Evolutionary conservation across 2,888 invertebrate species (phyloP), one percentile per base, ranked within the genome.

Genomic region (Prenolepis imparis): DNA sequence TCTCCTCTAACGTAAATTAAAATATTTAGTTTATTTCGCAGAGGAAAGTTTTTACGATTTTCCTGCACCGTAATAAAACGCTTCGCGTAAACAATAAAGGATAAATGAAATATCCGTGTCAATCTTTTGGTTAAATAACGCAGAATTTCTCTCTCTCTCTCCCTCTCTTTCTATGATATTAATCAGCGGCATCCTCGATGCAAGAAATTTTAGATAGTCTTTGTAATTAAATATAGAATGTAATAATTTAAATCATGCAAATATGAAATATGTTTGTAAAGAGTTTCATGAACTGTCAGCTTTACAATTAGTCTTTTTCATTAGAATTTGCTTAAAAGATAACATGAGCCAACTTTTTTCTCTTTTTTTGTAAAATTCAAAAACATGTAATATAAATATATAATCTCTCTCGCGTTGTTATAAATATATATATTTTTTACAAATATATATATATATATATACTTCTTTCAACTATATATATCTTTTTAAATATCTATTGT

Each of bases 11-110:
- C 70, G 70, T 70, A 41, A 59, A 78, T 78, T 78, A 57, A 75
- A 70, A 59, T 78, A 70, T 70, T 70, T 70, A 59, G 32, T 70
- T 70, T 70, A 70, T 41, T 70, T 59, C 21, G 44, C 57, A 28
- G 59, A 28, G 59, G 28, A 57, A 15, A 70, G 28, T 70, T 57
- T 44, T 78, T 21, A 32, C 28, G 44, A 57, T 32, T 68, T 21
- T 28, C 5, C 32, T 8, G 32, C n/a, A 5, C 8, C 21, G 44
- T 32, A 32, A 59, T 28, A 70, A 32, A 67, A 68, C 32, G 18
- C 28, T 48, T 11, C 28, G 15, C 48, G 41, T n/a, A 24, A 59
- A 12, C 32, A 36, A 77, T 44, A 36, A 28, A 44, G 5, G 18
- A 32, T 59, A 78, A 70, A 28, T 59, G 36, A 70, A 59, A 67